Evolutionary conservation across 2,888 invertebrate species (phyloP).

Genomic region (Melolontha melolontha): DNA sequence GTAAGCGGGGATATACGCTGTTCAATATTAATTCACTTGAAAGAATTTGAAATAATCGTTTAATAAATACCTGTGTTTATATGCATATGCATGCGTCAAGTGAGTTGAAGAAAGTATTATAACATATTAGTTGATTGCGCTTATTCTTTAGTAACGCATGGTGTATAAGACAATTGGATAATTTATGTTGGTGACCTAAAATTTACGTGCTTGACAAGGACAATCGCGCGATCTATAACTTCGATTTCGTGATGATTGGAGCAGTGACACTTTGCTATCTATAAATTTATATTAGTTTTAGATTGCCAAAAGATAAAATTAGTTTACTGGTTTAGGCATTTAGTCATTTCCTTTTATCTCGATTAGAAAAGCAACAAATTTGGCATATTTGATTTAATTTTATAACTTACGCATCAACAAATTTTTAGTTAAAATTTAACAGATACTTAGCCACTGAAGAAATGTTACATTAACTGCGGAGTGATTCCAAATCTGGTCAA

Average conservation of each 20-base stretch:
- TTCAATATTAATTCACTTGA: slow-evolving; percentile 35
- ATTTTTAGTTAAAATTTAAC: too few relatives aligned
- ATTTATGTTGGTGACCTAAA: slow-evolving; percentile 14
- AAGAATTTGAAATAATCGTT: slow-evolving; percentile 22
- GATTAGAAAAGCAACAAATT: too few relatives aligned
- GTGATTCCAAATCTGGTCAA: too few relatives aligned
- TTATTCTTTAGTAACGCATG: background rate
- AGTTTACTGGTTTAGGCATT: too few relatives aligned
- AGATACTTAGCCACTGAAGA: too few relatives aligned
- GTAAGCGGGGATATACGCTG: slow-evolving; percentile 43
- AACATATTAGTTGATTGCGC: slow-evolving; percentile 8
- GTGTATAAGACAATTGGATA: slow-evolving; percentile 1
- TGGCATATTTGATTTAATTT: too few relatives aligned
- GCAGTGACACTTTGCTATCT: too few relatives aligned
- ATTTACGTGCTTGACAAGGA: slow-evolving; percentile 21
- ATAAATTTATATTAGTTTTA: too few relatives aligned
- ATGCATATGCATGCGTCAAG: background rate
- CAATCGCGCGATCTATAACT: background rate
- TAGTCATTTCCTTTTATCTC: too few relatives aligned
- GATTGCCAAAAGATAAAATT: too few relatives aligned
- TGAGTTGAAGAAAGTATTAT: slow-evolving; percentile 30
- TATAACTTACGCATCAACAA: too few relatives aligned
- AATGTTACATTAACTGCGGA: too few relatives aligned
- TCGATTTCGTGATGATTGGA: background rate
- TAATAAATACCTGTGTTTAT: slow-evolving; percentile 2